These are phyloP conservation scores for Caracal caracal DNA, from an alignment of 2,113 vertebrate species.

Conservation along the genomic window DNA sequence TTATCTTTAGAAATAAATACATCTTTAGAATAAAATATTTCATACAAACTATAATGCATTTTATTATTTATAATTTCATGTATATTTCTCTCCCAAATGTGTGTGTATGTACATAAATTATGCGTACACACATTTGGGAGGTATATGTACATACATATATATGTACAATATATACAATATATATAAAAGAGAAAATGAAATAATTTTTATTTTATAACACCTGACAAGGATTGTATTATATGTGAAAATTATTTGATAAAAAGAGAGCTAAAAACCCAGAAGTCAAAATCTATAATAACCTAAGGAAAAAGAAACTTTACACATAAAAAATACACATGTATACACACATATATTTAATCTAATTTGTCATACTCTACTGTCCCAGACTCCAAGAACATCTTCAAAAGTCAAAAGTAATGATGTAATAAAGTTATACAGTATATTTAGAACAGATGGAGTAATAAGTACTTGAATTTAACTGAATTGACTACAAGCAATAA, in stretches of 20 bases:
- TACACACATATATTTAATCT: neutral
- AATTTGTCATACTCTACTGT: neutral
- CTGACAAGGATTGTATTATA: neutral
- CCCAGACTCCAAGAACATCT: neutral
- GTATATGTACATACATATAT: neutral
- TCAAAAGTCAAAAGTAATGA: neutral
- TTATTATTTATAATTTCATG: neutral
- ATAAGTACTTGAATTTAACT: neutral
- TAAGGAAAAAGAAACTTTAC: neutral
- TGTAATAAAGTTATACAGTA: neutral
- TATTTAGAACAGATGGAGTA: neutral
- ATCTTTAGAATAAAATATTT: neutral
- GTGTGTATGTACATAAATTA: neutral
- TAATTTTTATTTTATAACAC: neutral
- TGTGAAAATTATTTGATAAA: neutral
- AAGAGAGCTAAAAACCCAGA: neutral
- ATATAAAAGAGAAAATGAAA: neutral
- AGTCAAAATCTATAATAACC: neutral
- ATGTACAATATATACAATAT: neutral
- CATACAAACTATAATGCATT: neutral
- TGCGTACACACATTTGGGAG: neutral
- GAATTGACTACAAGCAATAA: neutral
- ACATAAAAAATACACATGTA: neutral
- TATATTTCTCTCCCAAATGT: neutral
- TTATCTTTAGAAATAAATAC: constrained; percentile 48